Percentiles rank a stretch among this genome's conserved stretches.
These are phyloP conservation scores for Anas bernieri DNA, from an alignment of 2,797 vertebrate genomes.

Conservation along the genomic window DNA sequence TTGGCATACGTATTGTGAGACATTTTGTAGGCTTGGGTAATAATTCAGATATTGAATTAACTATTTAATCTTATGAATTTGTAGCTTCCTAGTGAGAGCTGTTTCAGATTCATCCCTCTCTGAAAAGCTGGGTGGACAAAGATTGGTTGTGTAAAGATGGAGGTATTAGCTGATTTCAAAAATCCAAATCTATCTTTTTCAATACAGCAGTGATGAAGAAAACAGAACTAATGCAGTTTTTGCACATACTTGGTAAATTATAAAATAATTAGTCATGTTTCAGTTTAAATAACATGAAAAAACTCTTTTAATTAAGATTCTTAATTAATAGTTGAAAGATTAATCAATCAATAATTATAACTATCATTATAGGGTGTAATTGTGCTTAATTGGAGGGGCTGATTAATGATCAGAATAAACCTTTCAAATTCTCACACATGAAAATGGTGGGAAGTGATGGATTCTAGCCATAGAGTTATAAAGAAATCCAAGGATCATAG, in stretches of 20 bases:
- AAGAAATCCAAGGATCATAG: slow-evolving; percentile 38
- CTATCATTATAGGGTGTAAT: slow-evolving; percentile 81
- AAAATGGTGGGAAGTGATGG: slow-evolving; percentile 72
- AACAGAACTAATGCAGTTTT: slow-evolving; percentile 35
- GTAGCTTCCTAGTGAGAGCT: not conserved
- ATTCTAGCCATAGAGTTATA: slow-evolving; percentile 60
- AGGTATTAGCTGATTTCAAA: not conserved
- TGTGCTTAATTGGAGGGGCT: slow-evolving; percentile 80
- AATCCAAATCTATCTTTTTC: not conserved
- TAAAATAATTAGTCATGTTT: slow-evolving; percentile 79
- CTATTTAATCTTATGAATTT: not conserved
- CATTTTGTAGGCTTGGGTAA: not conserved
- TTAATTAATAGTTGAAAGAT: slow-evolving; percentile 83
- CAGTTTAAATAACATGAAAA: slow-evolving; percentile 76
- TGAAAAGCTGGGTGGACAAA: not conserved
- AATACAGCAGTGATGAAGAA: not conserved
- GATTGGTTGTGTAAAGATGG: not conserved
- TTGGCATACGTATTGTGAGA: not conserved
- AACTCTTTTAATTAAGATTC: slow-evolving; percentile 78
- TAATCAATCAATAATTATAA: slow-evolving; percentile 85
- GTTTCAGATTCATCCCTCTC: not conserved
- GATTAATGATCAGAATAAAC: slow-evolving; percentile 81
- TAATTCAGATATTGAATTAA: not conserved
- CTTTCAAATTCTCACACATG: slow-evolving; percentile 70
- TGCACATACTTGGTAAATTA: slow-evolving; percentile 71